phyloP scores from a whole-genome alignment of 1,140 invertebrate species.

The Brachionus rubens region DNA sequence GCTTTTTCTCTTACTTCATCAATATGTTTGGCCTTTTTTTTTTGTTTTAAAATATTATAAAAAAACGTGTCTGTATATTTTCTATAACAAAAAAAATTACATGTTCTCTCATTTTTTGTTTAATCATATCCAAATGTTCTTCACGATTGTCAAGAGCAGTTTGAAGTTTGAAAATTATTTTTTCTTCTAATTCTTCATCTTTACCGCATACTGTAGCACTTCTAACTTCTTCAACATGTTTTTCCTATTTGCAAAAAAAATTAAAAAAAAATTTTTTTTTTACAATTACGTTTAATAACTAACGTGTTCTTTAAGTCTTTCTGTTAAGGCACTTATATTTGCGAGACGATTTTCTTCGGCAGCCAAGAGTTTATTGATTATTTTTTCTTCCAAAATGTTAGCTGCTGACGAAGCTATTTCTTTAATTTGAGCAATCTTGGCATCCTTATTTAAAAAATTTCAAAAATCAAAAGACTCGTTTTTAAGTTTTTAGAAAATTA shows the following conservation, averaged over 20 bases:
- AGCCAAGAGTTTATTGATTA: slow-evolving; percentile 33
- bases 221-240: slow-evolving; percentile 41
- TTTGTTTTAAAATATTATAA: background rate
- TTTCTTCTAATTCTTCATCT: slow-evolving; percentile 41
- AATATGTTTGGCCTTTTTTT: background rate
- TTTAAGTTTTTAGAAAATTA: background rate
- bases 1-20: slow-evolving; percentile 41
- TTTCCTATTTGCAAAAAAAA: slow-evolving; percentile 5
- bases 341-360: slow-evolving; percentile 41
- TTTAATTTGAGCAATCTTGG: slow-evolving; percentile 39
- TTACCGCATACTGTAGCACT: background rate
- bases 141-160: slow-evolving; percentile 17
- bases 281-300: background rate
- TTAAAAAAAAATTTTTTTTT: background rate
- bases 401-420: background rate
- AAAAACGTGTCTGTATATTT: background rate
- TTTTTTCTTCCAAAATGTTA: slow-evolving; percentile 25
- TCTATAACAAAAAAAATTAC: background rate
- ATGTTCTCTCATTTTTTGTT: slow-evolving; percentile 45
- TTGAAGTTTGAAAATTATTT: slow-evolving; percentile 8
- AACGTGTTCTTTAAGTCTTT: slow-evolving; percentile 46
- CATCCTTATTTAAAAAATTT: background rate
- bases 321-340: slow-evolving; percentile 3
- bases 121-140: slow-evolving; percentile 37
- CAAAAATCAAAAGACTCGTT: background rate